phyloP scores from a whole-genome alignment of 2,888 invertebrate species.

The Dorcus hopei region DNA sequence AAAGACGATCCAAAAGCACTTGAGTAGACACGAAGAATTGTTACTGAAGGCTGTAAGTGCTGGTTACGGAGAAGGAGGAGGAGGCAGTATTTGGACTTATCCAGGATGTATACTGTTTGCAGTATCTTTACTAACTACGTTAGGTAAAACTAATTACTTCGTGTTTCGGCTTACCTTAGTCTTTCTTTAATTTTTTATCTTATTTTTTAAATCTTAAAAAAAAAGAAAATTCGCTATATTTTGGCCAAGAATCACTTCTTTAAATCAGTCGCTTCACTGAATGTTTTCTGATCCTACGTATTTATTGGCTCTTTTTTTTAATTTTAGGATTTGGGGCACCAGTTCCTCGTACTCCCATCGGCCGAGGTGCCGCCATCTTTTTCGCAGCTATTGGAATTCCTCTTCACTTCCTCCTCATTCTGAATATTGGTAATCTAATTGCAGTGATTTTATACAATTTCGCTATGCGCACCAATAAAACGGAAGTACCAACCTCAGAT shows the following conservation, averaged over 20 bases:
- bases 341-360: conserved; percentile 63
- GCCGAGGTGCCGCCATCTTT: conserved; percentile 59
- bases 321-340: conserved; percentile 68
- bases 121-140: conserved; percentile 66
- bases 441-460: conserved; percentile 52
- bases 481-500: conserved; percentile 32
- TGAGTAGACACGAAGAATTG: conserved; percentile 56
- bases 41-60: conserved; percentile 56
- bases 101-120: conserved; percentile 67
- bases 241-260: no score
- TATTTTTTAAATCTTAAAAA: background rate
- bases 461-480: conserved; percentile 36
- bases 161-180: background rate
- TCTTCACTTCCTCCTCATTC: conserved; percentile 60
- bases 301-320: no score
- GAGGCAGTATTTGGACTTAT: conserved; percentile 65
- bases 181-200: conserved; percentile 3
- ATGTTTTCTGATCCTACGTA: no score
- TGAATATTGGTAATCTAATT: conserved; percentile 55
- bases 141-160: conserved; percentile 51
- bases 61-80: conserved; percentile 56
- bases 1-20: conserved; percentile 56
- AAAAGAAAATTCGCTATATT: no score
- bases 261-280: no score
- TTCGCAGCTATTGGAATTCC: conserved; percentile 68